Evolutionary conservation across 2,113 vertebrate genomes (phyloP), one percentile per base, ranked within the genome.

Genomic region (Edolisoma coerulescens): DNA sequence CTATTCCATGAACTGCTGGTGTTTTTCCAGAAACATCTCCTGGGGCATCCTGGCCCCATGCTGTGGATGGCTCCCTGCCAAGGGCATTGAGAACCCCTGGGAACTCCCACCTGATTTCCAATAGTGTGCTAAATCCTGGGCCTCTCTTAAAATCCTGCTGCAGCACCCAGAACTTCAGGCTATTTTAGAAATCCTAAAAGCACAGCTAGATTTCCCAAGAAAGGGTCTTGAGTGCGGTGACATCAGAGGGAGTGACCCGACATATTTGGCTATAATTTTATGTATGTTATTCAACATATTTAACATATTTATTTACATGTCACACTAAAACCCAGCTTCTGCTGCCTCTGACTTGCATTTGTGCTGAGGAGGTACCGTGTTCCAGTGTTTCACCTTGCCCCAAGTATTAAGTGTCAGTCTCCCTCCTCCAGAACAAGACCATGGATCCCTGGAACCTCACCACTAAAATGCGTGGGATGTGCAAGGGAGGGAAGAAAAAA

Each of bases 141-240:
- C 30, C 33, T 74, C 52, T 81, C 47, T 50, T 69, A 32, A 84
- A 90, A 56, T n/a, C 56, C 56, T 84, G 21, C 47, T 54, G 1
- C 32, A 68, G 19, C 45, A 41, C 27, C 61, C 68, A 79, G 39
- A 82, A 50, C 7, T 71, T 59, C 3, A 54, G 64, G 39, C 37
- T 84, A 2, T 65, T 87, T 42, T 18, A 61, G 37, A 60, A 76
- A 64, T 59, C 18, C 17, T 33, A 53, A 74, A 27, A 67, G 21
- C 41, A 32, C 45, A 42, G 35, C 21, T 22, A 18, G 20, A 8
- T 85, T 64, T 68, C 54, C 30, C 23, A 54, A 47, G 15, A 61
- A 61, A 57, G 9, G 15, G 7, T 69, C 53, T 49, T 1, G 2
- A n/a, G 21, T 17, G 10, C 0, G 1, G 21, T 42, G 75, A 27